Evolutionary conservation across 2,113 vertebrate species (phyloP).

Genomic region (Apteryx mantelli): DNA sequence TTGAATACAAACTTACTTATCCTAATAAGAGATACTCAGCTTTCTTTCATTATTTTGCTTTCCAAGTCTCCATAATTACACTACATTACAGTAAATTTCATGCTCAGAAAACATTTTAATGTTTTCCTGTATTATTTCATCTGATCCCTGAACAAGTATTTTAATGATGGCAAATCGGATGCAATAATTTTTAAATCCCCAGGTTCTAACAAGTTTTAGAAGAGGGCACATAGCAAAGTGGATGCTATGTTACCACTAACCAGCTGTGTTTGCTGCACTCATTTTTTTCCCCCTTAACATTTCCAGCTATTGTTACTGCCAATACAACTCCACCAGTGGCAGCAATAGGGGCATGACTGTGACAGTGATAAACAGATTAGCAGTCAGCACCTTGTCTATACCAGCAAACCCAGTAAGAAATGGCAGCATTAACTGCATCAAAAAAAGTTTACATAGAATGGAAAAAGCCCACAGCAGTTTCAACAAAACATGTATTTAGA

Average conservation of each 20-base stretch:
- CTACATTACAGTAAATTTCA: background rate
- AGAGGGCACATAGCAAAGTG: background rate
- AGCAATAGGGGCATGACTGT: background rate
- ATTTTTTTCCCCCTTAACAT: background rate
- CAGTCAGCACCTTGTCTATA: background rate
- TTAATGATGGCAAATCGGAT: background rate
- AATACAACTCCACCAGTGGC: background rate
- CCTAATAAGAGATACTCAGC: background rate
- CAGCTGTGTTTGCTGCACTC: background rate
- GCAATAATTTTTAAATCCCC: background rate
- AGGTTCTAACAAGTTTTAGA: background rate
- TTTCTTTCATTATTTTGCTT: background rate
- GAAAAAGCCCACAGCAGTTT: background rate
- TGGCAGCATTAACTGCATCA: background rate
- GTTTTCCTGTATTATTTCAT: background rate
- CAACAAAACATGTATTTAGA: background rate
- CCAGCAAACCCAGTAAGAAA: background rate
- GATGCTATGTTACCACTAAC: background rate
- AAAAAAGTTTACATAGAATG: background rate
- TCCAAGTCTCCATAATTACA: background rate
- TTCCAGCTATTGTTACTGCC: background rate
- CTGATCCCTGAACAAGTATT: background rate
- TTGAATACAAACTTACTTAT: background rate
- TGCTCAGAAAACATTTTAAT: background rate
- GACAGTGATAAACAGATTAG: background rate